These are phyloP conservation scores for Philereme transversata DNA, from an alignment of 2,888 invertebrate genomes.

Conservation along the genomic window DNA sequence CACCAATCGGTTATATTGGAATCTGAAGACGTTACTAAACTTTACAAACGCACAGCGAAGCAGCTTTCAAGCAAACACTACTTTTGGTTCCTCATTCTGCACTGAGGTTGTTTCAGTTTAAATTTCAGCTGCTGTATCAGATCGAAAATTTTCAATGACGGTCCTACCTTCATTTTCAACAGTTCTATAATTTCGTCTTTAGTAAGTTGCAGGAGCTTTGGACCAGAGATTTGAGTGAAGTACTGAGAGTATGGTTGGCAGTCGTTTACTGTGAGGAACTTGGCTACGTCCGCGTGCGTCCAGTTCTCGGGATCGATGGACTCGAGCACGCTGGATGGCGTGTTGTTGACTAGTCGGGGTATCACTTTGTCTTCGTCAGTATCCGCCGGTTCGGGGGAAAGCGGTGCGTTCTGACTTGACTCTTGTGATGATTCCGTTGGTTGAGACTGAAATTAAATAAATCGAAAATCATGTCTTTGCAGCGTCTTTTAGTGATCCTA, in stretches of 20 bases:
- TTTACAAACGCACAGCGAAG: conserved; percentile 26
- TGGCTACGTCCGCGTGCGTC: conserved; percentile 93
- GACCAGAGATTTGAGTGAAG: conserved; percentile 90
- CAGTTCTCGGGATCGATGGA: conserved; percentile 84
- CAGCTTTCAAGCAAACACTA: conserved; percentile 27
- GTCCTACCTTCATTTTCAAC: conserved; percentile 97
- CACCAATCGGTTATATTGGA: no score
- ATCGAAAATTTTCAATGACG: conserved; percentile 96
- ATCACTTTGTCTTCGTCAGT: conserved; percentile 81
- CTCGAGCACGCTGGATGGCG: conserved; percentile 78
- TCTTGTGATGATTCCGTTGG: conserved; percentile 58
- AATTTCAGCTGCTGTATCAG: conserved; percentile 95
- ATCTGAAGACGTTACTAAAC: not conserved
- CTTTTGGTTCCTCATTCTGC: conserved; percentile 69
- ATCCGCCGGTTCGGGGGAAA: conserved; percentile 46
- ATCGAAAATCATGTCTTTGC: no score
- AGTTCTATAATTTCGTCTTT: conserved; percentile 96
- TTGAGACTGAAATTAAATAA: conserved; percentile 38
- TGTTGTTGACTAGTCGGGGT: conserved; percentile 85
- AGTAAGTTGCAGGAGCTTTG: conserved; percentile 89
- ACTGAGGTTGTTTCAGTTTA: conserved; percentile 90
- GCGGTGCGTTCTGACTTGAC: conserved; percentile 48
- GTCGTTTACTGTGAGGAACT: conserved; percentile 95
- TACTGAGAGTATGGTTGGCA: conserved; percentile 88
- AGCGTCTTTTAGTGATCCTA: no score